Evolutionary conservation across 2,888 invertebrate genomes (phyloP), one percentile per base, ranked within the genome.

Genomic region (Ennomos quercinarius): DNA sequence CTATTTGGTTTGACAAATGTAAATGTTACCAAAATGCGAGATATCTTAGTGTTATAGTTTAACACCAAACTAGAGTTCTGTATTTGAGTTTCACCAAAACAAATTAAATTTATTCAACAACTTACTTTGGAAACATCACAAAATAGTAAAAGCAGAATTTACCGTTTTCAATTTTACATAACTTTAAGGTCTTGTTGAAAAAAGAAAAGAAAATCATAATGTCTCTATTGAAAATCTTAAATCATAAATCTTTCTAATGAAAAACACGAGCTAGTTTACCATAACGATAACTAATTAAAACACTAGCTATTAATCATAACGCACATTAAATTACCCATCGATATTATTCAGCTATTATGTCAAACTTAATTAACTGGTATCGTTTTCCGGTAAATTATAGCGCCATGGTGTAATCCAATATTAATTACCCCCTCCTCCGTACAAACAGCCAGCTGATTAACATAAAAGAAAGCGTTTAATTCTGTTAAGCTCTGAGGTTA

Each of bases 381-480:
- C 73, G 70, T 76, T 77, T 72, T 63, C 61, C 66, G 64, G 69
- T 77, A 74, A 78, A 73, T 72, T 77, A 80, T 74, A 70, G 72
- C 70, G 63, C 65, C 68, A 71, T 66, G 61, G 65, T 63, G 62
- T 77, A 79, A 81, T 76, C 73, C 66, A 61, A 73, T 76, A 84
- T 84, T 79, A 80, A 86, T 86, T 74, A 71, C 72, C 71, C 63
- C 67, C 68, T 73, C 74, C 69, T 66, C 64, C 75, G 68, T 72
- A 84, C 77, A 84, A 88, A 89, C 87, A 86, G 86, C 87, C 77
- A 74, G 82, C 80, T 81, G 80, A 88, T 89, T 89, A 78, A 86
- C 85, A 89, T 88, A 86, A 86, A 89, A 87, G 86, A 87, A 89
- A 91, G 86, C 88, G 79, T 83, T 86, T 86, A 83, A 89, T 87